A percentile compares a stretch with the other conserved stretches of the same genome.
Evolutionary conservation across 2,113 vertebrate species (phyloP).

Genomic region (Rhinopomastus cyanomelas): DNA sequence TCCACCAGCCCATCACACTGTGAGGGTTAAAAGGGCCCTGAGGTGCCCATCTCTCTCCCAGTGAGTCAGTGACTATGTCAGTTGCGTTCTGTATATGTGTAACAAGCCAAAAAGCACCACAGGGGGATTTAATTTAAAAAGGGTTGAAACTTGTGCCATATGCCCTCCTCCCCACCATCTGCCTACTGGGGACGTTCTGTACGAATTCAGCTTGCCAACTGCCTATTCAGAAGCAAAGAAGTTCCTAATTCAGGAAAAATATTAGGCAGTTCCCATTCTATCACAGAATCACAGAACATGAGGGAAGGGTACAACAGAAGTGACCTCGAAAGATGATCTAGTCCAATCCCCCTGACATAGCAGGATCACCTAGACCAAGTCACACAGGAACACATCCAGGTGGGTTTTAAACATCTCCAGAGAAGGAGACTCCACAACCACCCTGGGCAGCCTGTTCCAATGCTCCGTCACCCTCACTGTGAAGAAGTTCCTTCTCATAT

Average conservation of each 20-base stretch:
- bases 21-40: not conserved
- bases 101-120: constrained; percentile 11
- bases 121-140: constrained; percentile 20
- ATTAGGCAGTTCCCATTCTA: not conserved
- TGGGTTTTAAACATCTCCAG: no score
- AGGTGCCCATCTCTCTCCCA: not conserved
- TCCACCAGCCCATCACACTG: not conserved
- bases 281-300: no score
- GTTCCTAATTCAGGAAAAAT: constrained; percentile 10
- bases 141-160: not conserved
- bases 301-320: no score
- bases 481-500: no score
- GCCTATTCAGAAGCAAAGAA: not conserved
- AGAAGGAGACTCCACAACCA: no score
- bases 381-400: no score
- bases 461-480: no score
- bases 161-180: constrained; percentile 44
- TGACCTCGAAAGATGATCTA: no score
- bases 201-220: not conserved
- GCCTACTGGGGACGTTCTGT: constrained; percentile 23
- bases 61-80: not conserved
- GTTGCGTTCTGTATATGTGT: not conserved
- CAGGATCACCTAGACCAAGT: no score
- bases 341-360: no score
- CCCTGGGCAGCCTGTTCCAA: no score